Evolutionary conservation across 2,888 invertebrate genomes (phyloP).

Genomic region (Cenopis cana): DNA sequence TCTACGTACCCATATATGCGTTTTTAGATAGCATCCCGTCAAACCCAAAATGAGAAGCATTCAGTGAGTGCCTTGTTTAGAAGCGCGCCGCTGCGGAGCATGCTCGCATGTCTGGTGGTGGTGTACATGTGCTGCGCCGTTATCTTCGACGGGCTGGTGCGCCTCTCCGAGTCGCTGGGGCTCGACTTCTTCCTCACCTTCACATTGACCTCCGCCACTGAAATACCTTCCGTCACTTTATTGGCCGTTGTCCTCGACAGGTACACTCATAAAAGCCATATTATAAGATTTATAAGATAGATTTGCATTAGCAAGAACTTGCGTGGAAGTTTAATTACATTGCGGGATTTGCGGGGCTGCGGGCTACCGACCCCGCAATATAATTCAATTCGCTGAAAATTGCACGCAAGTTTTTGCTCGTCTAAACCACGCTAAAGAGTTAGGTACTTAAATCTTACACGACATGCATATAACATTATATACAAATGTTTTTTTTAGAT

Average conservation of each 20-base stretch:
- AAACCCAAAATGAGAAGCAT: conserved; percentile 65
- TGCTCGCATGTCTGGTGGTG: conserved; percentile 65
- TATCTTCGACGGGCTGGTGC: conserved; percentile 77
- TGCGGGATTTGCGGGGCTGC: too few species aligned
- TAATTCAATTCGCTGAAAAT: too few species aligned
- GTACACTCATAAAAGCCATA: conserved; percentile 50
- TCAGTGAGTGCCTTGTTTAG: conserved; percentile 64
- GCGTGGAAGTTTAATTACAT: too few species aligned
- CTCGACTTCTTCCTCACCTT: conserved; percentile 79
- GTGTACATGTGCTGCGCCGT: conserved; percentile 75
- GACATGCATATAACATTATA: background rate
- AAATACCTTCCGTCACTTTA: conserved; percentile 76
- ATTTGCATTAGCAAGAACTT: too few species aligned
- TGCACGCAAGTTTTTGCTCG: too few species aligned
- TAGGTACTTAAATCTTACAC: background rate
- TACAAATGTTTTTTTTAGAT: conserved; percentile 56
- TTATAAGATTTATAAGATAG: too few species aligned
- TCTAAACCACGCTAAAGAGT: too few species aligned
- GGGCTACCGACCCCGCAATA: too few species aligned
- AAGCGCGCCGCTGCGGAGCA: conserved; percentile 63
- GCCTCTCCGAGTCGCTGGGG: conserved; percentile 76
- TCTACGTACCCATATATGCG: conserved; percentile 12
- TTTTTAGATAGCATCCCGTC: conserved; percentile 66
- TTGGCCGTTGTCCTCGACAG: conserved; percentile 71
- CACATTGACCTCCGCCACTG: conserved; percentile 76